A percentile compares a stretch with the other conserved stretches of the same genome.
These are phyloP conservation scores for Tamandua tetradactyla DNA, from an alignment of 2,797 vertebrate species.

Conservation along the genomic window DNA sequence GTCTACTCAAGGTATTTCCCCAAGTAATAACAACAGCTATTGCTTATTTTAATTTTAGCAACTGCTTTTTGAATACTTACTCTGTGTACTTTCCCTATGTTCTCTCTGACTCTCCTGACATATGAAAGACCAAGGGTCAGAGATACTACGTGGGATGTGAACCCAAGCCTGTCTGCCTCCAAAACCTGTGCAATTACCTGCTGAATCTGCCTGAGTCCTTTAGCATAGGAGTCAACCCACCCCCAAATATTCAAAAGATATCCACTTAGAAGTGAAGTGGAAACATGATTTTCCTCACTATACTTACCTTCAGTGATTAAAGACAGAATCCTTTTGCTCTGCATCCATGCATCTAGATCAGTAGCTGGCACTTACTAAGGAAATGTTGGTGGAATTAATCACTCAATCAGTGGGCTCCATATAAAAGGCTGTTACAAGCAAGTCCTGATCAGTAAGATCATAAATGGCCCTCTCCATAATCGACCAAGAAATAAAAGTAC, in stretches of 20 bases:
- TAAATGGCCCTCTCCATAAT: neutral
- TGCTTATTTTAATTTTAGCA: neutral
- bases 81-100: neutral
- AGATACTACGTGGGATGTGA: neutral
- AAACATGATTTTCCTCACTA: neutral
- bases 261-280: neutral
- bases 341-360: neutral
- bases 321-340: neutral
- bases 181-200: neutral
- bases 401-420: neutral
- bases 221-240: neutral
- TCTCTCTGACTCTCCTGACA: neutral
- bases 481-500: neutral
- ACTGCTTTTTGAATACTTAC: neutral
- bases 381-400: neutral
- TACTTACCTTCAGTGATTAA: neutral
- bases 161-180: neutral
- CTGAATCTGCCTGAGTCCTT: neutral
- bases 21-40: neutral
- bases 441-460: neutral
- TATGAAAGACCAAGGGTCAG: neutral
- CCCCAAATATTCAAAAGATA: neutral
- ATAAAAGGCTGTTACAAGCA: neutral
- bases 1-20: too few species aligned
- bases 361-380: neutral